Base-by-base conservation (phyloP, 1,140 invertebrate species). In the Aphidius ervi region DNA sequence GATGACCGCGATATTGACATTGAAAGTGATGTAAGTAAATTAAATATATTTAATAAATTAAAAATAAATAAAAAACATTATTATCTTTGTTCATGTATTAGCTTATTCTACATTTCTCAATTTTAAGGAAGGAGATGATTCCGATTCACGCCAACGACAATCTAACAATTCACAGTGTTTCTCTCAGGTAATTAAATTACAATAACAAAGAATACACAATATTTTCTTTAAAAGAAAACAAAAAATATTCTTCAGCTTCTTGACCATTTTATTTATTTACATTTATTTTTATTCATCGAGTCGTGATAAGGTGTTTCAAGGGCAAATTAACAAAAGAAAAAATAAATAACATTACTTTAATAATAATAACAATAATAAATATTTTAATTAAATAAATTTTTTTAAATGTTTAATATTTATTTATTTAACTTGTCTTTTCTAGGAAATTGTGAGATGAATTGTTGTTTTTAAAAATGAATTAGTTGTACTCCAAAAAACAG, bases 1-100 rank as follows among this genome's bases (percentile, higher is more conserved):
- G 92, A 95, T 79, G 92, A 95, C 76, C 84, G 90, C 66, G 92
- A 95, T 74, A 92, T 94, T 74, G 92, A 94, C 79, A 92, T 95
- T 67, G 91, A 94, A 81, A 94, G 92, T 82, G 92, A 94, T 83
- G 92, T 93, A 84, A 86, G 87, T 84, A 67, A 10, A 10, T 10
- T 9, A 55, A 42, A 48, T 55, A 58, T 59, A 49, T 42, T 42
- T 60, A 43, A 46, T 31, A 23, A 20, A 37, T 56, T 58, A 9
- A 31, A 31, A 31, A 31, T 3, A 31, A 31, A 31, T 3, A 31
- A 31, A 31, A 31, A 31, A 16, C 16, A 16, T 16, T 16, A 31
- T 31, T 31, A 31, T 4, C 23, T 31, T 31, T 31, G 23, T 31
- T 9, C 37, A 48, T 23, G 41, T 45, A 6, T n/a, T 43, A 16